Evolutionary conservation across 2,888 invertebrate genomes (phyloP).

Genomic region (Microchrysa polita): DNA sequence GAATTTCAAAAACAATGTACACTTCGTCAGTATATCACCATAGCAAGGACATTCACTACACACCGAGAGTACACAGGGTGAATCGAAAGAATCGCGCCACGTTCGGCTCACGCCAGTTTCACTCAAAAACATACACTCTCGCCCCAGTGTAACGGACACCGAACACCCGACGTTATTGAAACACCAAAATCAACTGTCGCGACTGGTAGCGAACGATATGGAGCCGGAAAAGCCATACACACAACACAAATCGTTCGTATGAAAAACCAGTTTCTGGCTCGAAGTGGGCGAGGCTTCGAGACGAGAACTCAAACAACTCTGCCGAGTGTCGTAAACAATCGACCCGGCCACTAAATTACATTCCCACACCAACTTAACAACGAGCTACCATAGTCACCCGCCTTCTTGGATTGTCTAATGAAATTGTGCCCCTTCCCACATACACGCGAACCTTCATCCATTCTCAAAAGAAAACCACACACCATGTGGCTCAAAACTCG

Average conservation of each 20-base stretch:
- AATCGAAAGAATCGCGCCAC: constrained; percentile 21
- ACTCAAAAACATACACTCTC: constrained; percentile 14
- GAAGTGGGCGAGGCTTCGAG: constrained; percentile 27
- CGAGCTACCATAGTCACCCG: neutral
- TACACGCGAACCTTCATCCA: neutral
- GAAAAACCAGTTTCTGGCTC: constrained; percentile 23
- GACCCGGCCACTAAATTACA: constrained; percentile 32
- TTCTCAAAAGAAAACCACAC: constrained; percentile 13
- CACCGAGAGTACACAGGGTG: neutral
- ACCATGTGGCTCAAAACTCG: neutral
- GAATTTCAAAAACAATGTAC: constrained; percentile 9
- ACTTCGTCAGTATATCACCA: neutral
- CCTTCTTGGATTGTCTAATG: neutral
- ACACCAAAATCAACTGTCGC: constrained; percentile 52
- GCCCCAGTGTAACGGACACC: constrained; percentile 10
- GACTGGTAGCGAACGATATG: neutral
- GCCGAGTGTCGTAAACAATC: constrained; percentile 37
- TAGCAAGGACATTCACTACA: neutral
- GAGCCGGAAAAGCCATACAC: constrained; percentile 34
- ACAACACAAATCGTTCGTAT: neutral
- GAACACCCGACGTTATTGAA: constrained; percentile 49
- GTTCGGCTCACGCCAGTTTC: constrained; percentile 21
- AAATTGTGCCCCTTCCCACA: neutral
- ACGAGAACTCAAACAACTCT: constrained; percentile 1
- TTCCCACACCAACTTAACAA: constrained; percentile 7